Evolutionary conservation across 2,888 invertebrate genomes (phyloP).

Genomic region (Trichacis sp.): DNA sequence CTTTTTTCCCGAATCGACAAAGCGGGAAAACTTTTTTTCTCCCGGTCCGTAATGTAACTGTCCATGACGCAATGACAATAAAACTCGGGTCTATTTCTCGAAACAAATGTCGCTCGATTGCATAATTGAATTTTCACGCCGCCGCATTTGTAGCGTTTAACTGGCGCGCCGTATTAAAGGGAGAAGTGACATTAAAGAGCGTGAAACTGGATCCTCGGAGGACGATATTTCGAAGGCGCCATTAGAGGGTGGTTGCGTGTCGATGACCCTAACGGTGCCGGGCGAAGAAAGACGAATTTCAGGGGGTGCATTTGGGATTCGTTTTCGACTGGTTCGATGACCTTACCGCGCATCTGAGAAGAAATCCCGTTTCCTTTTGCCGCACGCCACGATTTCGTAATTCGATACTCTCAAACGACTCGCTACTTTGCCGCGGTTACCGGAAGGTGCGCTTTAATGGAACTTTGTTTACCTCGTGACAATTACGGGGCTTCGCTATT

Average conservation of each 20-base stretch:
- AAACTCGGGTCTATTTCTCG: too few species aligned
- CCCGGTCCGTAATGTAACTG: too few species aligned
- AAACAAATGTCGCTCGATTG: neutral
- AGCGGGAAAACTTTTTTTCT: too few species aligned
- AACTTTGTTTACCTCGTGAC: constrained; percentile 30
- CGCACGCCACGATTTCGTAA: constrained; percentile 38
- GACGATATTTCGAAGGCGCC: constrained; percentile 5
- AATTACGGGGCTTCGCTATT: constrained; percentile 16
- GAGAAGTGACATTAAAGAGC: neutral
- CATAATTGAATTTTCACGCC: neutral
- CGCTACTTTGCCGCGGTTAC: constrained; percentile 18
- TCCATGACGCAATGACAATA: too few species aligned
- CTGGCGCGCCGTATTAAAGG: neutral
- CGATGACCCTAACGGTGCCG: constrained; percentile 14
- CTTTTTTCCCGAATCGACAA: too few species aligned
- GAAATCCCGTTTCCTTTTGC: constrained; percentile 33
- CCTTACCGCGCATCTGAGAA: constrained; percentile 35
- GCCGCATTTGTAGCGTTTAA: neutral
- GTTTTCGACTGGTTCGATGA: constrained; percentile 33
- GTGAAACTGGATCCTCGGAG: constrained; percentile 5
- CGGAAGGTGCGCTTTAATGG: constrained; percentile 40
- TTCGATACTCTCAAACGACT: constrained; percentile 34
- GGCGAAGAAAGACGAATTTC: constrained; percentile 21
- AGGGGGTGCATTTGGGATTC: constrained; percentile 14
- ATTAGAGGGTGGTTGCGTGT: constrained; percentile 11